Conservation (phyloP, 2,797 vertebrate species). For the Anas acuta region DNA sequence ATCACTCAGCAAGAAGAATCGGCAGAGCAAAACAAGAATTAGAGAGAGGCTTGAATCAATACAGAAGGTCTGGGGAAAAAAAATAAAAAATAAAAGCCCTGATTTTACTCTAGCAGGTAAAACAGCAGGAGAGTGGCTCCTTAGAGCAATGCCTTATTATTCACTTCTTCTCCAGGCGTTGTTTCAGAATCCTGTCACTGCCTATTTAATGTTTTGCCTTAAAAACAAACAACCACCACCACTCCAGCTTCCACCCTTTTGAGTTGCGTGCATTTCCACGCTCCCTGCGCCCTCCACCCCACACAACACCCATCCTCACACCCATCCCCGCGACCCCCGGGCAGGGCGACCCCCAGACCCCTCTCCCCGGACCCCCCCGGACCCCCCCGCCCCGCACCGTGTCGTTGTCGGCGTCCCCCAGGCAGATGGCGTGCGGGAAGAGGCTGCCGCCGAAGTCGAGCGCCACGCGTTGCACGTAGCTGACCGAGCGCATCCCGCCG, state of each 20-base stretch:
- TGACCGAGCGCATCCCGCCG: slow-evolving; percentile 86
- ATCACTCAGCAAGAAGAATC: neutral
- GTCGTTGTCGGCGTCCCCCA: slow-evolving; percentile 96
- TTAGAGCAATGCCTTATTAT: neutral
- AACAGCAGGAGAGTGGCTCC: neutral
- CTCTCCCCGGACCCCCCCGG: too few species aligned
- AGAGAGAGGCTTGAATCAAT: neutral
- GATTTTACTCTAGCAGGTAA: neutral
- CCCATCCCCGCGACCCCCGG: too few species aligned
- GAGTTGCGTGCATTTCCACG: neutral
- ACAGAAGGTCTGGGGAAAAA: neutral
- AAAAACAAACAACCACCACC: neutral
- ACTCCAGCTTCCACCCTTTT: neutral
- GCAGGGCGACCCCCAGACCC: too few species aligned
- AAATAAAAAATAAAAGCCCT: neutral
- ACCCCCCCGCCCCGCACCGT: slow-evolving; percentile 68
- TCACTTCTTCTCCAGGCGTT: neutral
- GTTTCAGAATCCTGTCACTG: neutral
- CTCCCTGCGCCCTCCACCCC: neutral
- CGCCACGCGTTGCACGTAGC: slow-evolving; percentile 91
- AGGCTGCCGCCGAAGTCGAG: slow-evolving; percentile 92
- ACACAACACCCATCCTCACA: neutral
- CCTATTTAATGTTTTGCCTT: neutral
- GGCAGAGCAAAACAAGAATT: neutral
- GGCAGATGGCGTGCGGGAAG: slow-evolving; percentile 93